Base-by-base conservation (phyloP, 2,888 invertebrate species). In the Melinaea menophilus region DNA sequence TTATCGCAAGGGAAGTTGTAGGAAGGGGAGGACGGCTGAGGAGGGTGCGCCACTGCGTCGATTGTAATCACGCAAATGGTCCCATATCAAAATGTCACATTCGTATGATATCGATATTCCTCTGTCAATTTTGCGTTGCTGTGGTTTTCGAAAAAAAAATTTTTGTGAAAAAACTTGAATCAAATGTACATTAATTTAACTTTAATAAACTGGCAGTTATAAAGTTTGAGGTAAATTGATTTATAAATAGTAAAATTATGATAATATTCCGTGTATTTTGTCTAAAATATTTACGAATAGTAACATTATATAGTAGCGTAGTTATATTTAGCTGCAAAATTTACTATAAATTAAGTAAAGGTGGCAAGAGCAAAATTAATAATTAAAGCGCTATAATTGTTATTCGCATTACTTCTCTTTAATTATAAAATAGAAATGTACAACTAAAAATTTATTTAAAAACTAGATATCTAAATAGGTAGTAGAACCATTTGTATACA, bases 61-160 rank as follows among this genome's bases (percentile, higher is more conserved):
- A 88, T 88, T 88, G 86, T 88, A 90, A 90, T 90, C 88, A 89
- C 87, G 88, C 88, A 89, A 90, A 90, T 90, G 90, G 88, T 78
- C 85, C 80, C 85, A 84, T 85, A 88, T 88, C 86, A 87, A 88
- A 89, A 87, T 83, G 86, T 88, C 87, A 90, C 84, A 87, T 85
- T 75, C 73, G 70, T 75, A 73, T 84, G 79, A 79, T 85, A 86
- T 87, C 82, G 81, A 87, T 81, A 77, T 83, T 83, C 81, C 75
- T 79, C 74, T 82, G 80, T 83, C 79, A 85, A 83, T 85, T 72
- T 71, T 69, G 62, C 68, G 65, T 70, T 60, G 65, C 67, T 64
- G 64, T 57, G 65, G 67, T 72, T 70, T 63, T 66, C 67, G 68
- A 65, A 67, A 54, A 61, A 65, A 55, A 70, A 65, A 66, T 59